Conservation (phyloP, 2,113 vertebrate genomes). For the Aldabrachelys gigantea region DNA sequence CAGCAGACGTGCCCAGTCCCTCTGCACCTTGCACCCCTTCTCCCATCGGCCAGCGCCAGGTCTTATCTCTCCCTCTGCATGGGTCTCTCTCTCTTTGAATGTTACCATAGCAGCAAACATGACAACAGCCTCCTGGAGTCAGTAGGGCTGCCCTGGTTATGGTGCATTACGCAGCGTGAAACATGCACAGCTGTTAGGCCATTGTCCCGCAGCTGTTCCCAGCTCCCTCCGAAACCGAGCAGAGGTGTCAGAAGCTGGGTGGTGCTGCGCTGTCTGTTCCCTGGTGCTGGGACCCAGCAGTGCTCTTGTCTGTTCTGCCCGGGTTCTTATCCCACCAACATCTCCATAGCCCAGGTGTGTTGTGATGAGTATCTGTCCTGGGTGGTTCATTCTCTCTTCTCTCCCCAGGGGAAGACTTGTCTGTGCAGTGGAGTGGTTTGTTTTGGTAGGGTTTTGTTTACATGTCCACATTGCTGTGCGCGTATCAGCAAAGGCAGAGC, state of each 20-base stretch:
- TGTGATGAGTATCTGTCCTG: neutral
- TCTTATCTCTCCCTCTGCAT: neutral
- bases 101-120: slow-evolving; percentile 55
- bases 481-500: neutral
- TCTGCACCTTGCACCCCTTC: rapidly evolving
- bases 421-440: neutral
- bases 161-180: slow-evolving; percentile 53
- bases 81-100: neutral
- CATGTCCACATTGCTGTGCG: neutral
- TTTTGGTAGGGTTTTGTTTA: neutral
- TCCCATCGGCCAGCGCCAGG: neutral
- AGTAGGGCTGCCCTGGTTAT: slow-evolving; percentile 5
- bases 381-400: neutral
- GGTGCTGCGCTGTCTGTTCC: rapidly evolving
- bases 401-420: neutral
- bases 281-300: rapidly evolving
- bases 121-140: neutral
- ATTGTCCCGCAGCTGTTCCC: slow-evolving; percentile 58
- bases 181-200: slow-evolving; percentile 47
- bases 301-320: rapidly evolving
- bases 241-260: rapidly evolving
- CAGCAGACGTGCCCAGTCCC: neutral
- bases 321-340: neutral
- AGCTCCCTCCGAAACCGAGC: neutral
- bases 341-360: neutral